Evolutionary conservation across 2,888 invertebrate genomes (phyloP), one percentile per base, ranked within the genome.

Genomic region (Pristionchus entomophagus): DNA sequence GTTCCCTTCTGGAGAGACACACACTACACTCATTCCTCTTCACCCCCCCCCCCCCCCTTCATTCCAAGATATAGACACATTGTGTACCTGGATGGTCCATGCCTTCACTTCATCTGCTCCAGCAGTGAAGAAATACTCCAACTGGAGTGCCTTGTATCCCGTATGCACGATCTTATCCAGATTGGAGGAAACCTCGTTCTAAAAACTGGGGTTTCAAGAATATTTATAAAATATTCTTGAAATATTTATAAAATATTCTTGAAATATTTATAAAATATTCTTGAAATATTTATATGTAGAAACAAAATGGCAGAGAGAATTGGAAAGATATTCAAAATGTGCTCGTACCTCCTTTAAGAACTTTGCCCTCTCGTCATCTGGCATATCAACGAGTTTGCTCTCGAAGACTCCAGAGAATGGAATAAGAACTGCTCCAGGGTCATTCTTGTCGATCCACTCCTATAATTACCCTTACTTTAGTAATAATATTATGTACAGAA

Each of bases 31-130:
- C 45, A 10, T 29, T 38, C 38, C 77, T 14, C 29, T 32, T 10
- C 14, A 77, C 38, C n/a, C n/a, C n/a, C n/a, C n/a, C n/a, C n/a
- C n/a, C n/a, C n/a, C n/a, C n/a, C n/a, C n/a, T n/a, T n/a, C n/a
- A n/a, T n/a, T n/a, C n/a, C n/a, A n/a, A n/a, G n/a, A n/a, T 2
- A 29, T 8, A 10, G 81, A 14, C 8, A 45, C 45, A 14, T 6
- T 19, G 0, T 91, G 93, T 94, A 97, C 97, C 96, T 97, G 97
- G 94, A 99, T 97, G 4, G 98, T 99, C 99, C 99, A 99, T 38
- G 98, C 99, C 94, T 98, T 99, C 14, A 99, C 99, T 95, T 99
- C 99, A 94, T 99, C 99, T 78, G 96, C 95, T 26, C 99, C 99
- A 85, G 97, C 96, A 1, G 99, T 92, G 95, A 99, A 99, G 95